Evolutionary conservation across 2,113 vertebrate genomes (phyloP).

Genomic region (Melospiza melodia): DNA sequence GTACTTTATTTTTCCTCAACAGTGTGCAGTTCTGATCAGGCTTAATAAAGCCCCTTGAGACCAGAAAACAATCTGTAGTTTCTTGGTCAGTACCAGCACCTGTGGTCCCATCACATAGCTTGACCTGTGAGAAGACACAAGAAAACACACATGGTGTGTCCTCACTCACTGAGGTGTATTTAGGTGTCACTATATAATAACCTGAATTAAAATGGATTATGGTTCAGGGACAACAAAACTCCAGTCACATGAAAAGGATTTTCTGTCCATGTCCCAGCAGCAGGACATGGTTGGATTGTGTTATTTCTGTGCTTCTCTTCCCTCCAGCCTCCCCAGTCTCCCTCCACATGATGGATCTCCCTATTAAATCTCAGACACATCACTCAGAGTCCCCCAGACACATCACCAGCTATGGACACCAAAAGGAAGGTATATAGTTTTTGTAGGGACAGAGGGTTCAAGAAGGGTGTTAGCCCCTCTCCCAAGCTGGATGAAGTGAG

Average conservation of each 20-base stretch:
- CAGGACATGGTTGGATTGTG: not conserved
- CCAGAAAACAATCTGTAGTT: not conserved
- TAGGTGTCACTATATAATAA: not conserved
- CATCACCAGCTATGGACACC: not conserved
- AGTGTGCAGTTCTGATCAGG: not conserved
- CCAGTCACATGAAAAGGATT: not conserved
- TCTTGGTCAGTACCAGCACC: not conserved
- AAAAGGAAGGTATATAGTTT: not conserved
- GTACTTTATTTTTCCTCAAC: not conserved
- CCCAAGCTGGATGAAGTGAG: not conserved
- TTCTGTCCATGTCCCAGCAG: not conserved
- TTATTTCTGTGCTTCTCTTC: not conserved
- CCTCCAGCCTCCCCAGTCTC: not conserved
- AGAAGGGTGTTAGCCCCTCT: not conserved
- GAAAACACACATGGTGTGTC: not conserved
- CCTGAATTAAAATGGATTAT: not conserved
- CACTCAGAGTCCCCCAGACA: not conserved
- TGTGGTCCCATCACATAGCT: not conserved
- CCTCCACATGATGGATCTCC: not conserved
- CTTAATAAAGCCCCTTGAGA: not conserved
- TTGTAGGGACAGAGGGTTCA: not conserved
- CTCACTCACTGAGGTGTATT: not conserved
- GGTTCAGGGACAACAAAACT: not conserved
- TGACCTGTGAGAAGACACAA: not conserved
- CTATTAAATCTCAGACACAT: fast-evolving